Conservation (phyloP, 53 echinoderm and acorn worm genomes). For the Mesocentrotus franciscanus region DNA sequence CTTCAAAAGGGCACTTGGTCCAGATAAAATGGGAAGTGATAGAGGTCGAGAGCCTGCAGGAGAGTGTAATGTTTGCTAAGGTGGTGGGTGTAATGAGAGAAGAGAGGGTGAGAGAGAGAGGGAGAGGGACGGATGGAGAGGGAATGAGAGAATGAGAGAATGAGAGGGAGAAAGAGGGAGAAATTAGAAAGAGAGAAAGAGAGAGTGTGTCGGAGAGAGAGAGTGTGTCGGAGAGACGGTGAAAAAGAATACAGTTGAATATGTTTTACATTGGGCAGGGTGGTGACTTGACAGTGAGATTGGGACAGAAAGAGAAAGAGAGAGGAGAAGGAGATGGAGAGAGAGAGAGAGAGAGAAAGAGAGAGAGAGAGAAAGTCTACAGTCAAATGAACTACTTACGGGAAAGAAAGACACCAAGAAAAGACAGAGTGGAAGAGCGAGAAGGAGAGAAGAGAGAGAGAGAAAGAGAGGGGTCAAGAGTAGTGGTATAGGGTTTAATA, state of each 20-base stretch:
- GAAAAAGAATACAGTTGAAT: too few relatives aligned
- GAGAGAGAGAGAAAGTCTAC: neutral
- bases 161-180: too few relatives aligned
- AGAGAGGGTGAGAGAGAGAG: neutral
- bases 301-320: neutral
- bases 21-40: neutral
- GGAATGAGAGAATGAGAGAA: neutral
- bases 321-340: too few relatives aligned
- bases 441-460: neutral
- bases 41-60: slow-evolving; percentile 2
- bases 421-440: neutral
- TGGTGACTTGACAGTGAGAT: neutral
- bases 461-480: too few relatives aligned
- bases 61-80: neutral
- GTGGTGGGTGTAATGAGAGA: neutral
- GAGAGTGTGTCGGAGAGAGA: too few relatives aligned
- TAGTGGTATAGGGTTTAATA: too few relatives aligned
- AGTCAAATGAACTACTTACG: neutral
- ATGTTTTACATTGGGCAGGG: too few relatives aligned
- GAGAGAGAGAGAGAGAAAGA: neutral
- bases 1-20: neutral
- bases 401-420: neutral
- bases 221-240: too few relatives aligned
- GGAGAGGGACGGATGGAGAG: neutral
- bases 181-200: too few relatives aligned